Evolutionary conservation across 2,888 invertebrate species (phyloP), one percentile per base, ranked within the genome.

Genomic region (Zygaena filipendulae): DNA sequence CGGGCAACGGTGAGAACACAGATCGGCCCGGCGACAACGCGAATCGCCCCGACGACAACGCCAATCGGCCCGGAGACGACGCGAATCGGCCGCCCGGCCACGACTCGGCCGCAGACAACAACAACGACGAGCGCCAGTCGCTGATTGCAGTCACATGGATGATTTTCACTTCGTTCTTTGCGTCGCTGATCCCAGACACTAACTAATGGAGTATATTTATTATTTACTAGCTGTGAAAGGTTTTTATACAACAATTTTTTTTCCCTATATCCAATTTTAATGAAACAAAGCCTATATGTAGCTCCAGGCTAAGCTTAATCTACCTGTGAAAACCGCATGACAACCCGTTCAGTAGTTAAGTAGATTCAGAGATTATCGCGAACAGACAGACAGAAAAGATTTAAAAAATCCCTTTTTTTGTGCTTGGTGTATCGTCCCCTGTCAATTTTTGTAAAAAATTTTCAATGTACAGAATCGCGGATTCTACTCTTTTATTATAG

Each of bases 171-270:
- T 91, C 95, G 2, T 97, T 97, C 71, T 95, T 97, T 61, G 88
- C 95, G 6, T 97, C 97, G 1, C 81, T 98, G 30, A 88, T 97
- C 60, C 97, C 97, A 0, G 95, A 96, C 54, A 89, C 91, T 42
- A 94, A 74, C 37, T 64, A 59, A 37, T 45, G 27, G 36, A 21
- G 9, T n/a, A n/a, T n/a, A 11, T 11, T 23, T 23, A 11, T 18
- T 11, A 25, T 21, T 11, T 23, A 12, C 9, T 9, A 4, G 11
- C 19, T 3, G 4, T 23, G n/a, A 24, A 13, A 20, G 13, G 14
- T n/a, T n/a, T n/a, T n/a, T n/a, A n/a, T n/a, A n/a, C n/a, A n/a
- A n/a, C n/a, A n/a, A n/a, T n/a, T n/a, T n/a, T n/a, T n/a, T n/a
- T n/a, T n/a, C n/a, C n/a, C n/a, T n/a, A n/a, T n/a, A n/a, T n/a